Base-by-base conservation (phyloP, 2,888 invertebrate species). In the Pseudoips prasinana region DNA sequence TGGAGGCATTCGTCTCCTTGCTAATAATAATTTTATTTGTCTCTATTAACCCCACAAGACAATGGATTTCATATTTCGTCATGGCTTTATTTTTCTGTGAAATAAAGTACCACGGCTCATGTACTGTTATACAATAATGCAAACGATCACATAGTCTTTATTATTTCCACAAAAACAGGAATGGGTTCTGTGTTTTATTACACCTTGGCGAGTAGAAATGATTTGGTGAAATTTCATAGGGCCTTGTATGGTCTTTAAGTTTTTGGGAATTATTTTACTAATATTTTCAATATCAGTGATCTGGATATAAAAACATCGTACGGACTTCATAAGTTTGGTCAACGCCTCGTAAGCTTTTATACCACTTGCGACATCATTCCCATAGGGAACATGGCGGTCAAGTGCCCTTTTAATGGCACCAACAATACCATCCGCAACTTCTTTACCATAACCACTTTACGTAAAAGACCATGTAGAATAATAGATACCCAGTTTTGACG, bases 1-100 rank as follows among this genome's bases (percentile, higher is more conserved):
- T 46, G 7, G 29, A 19, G 6, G 46, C 43, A 25, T 44, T 46
- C 2, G 47, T 50, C 4, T 24, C 30, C 20, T 26, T 38, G n/a
- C 14, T 23, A 1, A 7, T 22, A 5, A 30, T 7, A n/a, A 30
- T 22, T 7, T 7, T 8, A 7, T 29, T 29, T 5, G n/a, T 7
- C n/a, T 25, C 18, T 6, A 38, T 8, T 10, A 38, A 23, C 10
- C 26, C 17, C 8, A 38, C 6, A 8, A 33, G 25, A 8, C 8
- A n/a, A 8, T 17, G 4, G 7, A 32, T 25, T 10, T 32, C 32
- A 1, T 28, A 22, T 8, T 32, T 29, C 4, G 7, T 18, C 18
- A 18, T 18, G 6, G 18, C n/a, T n/a, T n/a, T n/a, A n/a, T n/a
- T n/a, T n/a, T n/a, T n/a, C n/a, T n/a, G n/a, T n/a, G n/a, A n/a